These are phyloP conservation scores for Lithobates sylvaticus DNA, from an alignment of 2,797 vertebrate genomes.

Conservation along the genomic window DNA sequence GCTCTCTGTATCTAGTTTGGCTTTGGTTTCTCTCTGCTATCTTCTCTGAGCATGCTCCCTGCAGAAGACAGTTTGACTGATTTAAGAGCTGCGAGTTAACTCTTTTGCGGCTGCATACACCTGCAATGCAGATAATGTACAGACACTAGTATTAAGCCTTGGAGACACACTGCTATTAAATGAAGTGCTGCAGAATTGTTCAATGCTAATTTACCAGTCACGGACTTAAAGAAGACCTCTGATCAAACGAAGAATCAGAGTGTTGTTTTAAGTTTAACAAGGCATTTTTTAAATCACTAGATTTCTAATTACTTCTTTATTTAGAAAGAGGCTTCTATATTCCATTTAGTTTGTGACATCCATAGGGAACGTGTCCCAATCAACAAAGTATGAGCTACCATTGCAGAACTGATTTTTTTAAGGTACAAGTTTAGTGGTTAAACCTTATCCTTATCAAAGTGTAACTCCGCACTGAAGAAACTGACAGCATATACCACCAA, in stretches of 20 bases:
- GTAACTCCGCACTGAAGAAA: no score
- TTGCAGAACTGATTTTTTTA: no score
- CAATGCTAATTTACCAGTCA: neutral
- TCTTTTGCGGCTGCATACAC: constrained; percentile 25
- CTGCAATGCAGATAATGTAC: constrained; percentile 51
- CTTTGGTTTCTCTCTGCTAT: constrained; percentile 47
- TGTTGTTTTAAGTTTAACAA: neutral
- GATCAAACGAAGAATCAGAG: no score
- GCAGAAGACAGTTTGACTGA: constrained; percentile 43
- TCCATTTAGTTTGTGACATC: no score
- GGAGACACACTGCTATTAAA: neutral
- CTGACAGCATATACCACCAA: no score
- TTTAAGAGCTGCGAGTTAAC: constrained; percentile 41
- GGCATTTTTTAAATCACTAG: no score
- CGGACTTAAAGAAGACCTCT: neutral
- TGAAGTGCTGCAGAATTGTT: constrained; percentile 1
- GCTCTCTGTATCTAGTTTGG: constrained; percentile 20
- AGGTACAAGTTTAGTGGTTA: no score
- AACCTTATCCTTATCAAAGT: no score
- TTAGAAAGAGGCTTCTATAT: no score
- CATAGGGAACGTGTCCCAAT: no score
- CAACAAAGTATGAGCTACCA: no score
- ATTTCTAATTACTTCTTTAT: no score
- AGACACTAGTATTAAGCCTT: neutral
- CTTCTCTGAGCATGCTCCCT: constrained; percentile 38